These are phyloP conservation scores for Limnephilus rhombicus DNA, from an alignment of 2,888 invertebrate species.

Conservation along the genomic window DNA sequence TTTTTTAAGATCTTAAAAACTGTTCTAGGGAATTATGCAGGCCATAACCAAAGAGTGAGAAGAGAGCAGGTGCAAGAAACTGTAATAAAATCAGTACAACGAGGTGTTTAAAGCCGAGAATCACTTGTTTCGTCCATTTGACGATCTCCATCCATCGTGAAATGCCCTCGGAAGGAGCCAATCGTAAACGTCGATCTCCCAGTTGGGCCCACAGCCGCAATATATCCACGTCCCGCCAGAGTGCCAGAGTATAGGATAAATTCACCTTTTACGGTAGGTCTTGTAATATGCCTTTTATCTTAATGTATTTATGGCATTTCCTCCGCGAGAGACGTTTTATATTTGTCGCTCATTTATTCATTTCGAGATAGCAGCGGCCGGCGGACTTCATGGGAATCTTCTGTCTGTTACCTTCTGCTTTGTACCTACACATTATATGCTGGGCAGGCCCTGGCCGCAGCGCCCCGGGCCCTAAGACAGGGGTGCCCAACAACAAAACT, in stretches of 20 bases:
- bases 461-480: conserved; percentile 45
- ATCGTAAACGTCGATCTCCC: conserved; percentile 41
- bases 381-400: conserved; percentile 57
- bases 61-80: not conserved
- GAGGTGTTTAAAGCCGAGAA: not conserved
- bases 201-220: not conserved
- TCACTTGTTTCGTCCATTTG: conserved; percentile 20
- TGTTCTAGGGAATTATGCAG: too few relatives aligned
- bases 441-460: conserved; percentile 24
- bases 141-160: not conserved
- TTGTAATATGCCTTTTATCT: conserved; percentile 65
- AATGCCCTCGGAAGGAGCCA: conserved; percentile 10
- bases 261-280: conserved; percentile 66
- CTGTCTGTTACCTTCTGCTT: not conserved
- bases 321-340: conserved; percentile 64
- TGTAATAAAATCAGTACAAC: not conserved
- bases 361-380: conserved; percentile 61
- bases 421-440: not conserved
- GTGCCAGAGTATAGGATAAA: conserved; percentile 57
- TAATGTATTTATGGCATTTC: conserved; percentile 66
- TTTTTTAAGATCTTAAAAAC: too few relatives aligned
- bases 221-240: conserved; percentile 28
- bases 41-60: not conserved
- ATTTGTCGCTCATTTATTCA: conserved; percentile 66
- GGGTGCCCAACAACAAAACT: conserved; percentile 19